Evolutionary conservation across 2,113 vertebrate genomes (phyloP), one percentile per base, ranked within the genome.

Genomic region (Pangasianodon gigas): DNA sequence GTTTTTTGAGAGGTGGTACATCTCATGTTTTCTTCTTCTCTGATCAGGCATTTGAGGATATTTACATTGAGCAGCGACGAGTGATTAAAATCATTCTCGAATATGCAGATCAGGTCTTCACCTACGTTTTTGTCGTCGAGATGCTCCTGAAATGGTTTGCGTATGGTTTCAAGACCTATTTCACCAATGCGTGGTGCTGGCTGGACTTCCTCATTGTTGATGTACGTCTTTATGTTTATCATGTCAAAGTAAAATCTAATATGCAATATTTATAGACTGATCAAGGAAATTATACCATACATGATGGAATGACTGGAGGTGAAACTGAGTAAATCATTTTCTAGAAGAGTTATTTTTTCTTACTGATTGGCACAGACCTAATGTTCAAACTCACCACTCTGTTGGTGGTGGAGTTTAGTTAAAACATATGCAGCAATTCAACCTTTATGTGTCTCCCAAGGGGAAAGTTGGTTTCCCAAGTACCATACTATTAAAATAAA

Each of bases 121-220:
- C 97, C 89, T 99, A 97, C 19, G 14, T 98, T 82, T 99, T 99
- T 0, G 96, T 99, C 77, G 37, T 99, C 3, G 98, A 99, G 94
- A 99, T 99, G 98, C 21, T 98, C 80, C 97, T 99, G n/a, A 99
- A 98, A 93, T 99, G 98, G 98, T 93, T 96, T 2, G 98, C 98
- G 3, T 99, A 98, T 0, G 98, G 98, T 83, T 99, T 97, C 95
- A 97, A 98, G 92, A 96, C 97, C 6, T 99, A 99, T 91, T 99
- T 99, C 96, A 99, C 98, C 91, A 98, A 98, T 0, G 98, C 98
- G 0, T 99, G 98, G 98, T 99, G 98, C 95, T 99, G 98, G 98
- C 96, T 99, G 0, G 98, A 99, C 93, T 99, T 99, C 94, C 96
- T 99, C 89, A 98, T 99, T 0, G 98, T 99, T 1, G 98, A 98